Base-by-base conservation (phyloP, 2,797 vertebrate species). In the Epinephelus coioides region DNA sequence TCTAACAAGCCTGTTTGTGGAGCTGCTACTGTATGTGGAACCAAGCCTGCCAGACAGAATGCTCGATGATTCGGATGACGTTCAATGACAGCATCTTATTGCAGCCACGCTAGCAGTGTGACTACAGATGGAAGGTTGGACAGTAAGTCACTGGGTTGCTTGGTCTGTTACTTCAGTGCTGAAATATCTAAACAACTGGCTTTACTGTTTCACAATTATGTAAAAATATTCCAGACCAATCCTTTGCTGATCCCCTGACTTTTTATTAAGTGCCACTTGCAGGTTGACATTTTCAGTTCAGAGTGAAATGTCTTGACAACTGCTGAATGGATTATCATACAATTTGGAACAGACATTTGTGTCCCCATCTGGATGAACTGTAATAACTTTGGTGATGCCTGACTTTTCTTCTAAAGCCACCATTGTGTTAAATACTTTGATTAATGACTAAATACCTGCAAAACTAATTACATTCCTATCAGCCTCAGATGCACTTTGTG, bases 1-100 rank as follows among this genome's bases (percentile, higher is more conserved):
- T 69, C 47, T 63, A n/a, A 38, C 73, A 76, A 73, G 47, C 11
- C 14, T 50, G 54, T 51, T 50, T 30, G 27, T 27, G 47, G 9
- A 50, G 40, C 15, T 66, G 59, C 40, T 54, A 6, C 54, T 49
- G 47, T 2, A 15, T 23, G 46, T 3, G 21, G 50, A 63, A 30
- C 27, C 27, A 62, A 40, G 12, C 10, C n/a, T 27, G 13, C 38
- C 59, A 59, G 62, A 66, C 62, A 62, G 47, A 54, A 56, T 19
- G 43, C 19, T 23, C n/a, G 10, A 19, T 43, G 49, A 55, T 21
- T 56, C 47, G 34, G 57, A 54, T 66, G 25, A 60, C 61, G 61
- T 71, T 65, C 51, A 49, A 34, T 21, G 15, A 65, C 51, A 69
- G 21, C 25, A 50, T 57, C 54, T 21, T 38, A 53, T 56, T 69